Percentiles rank a stretch among this genome's conserved stretches.
These are phyloP conservation scores for Sapajus apella DNA, from an alignment of 2,113 vertebrate species.

Conservation along the genomic window DNA sequence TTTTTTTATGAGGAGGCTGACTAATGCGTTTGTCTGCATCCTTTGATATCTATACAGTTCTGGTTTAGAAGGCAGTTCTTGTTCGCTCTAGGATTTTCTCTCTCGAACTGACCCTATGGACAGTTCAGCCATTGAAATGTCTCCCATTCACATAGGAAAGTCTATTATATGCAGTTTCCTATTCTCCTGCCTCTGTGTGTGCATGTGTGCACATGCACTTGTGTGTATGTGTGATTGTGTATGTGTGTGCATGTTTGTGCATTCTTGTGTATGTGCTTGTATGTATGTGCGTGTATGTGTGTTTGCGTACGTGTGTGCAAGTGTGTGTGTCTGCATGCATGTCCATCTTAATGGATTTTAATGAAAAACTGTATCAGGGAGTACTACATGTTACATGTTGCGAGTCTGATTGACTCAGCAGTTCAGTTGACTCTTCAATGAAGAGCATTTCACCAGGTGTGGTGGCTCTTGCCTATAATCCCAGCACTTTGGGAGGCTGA, in stretches of 20 bases:
- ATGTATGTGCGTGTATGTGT: not conserved
- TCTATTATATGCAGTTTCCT: not conserved
- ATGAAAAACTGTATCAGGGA: not conserved
- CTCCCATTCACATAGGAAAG: not conserved
- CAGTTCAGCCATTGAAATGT: not conserved
- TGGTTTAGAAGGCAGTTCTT: not conserved
- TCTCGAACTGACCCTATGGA: not conserved
- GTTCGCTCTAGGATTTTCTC: not conserved
- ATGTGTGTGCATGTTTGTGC: not conserved
- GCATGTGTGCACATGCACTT: not conserved
- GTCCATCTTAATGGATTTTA: not conserved
- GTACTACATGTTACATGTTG: no score
- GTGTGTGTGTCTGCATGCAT: not conserved
- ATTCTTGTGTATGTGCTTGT: no score
- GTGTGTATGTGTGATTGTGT: not conserved
- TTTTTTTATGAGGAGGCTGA: not conserved
- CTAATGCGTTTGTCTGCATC: not conserved
- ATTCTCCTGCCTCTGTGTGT: not conserved
- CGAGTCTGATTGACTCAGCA: not conserved
- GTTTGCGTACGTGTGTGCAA: no score
- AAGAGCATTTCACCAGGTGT: not conserved
- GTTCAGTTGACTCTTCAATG: not conserved
- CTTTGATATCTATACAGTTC: not conserved
- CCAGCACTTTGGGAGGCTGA: no score
- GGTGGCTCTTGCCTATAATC: not conserved